Evolutionary conservation across 2,797 vertebrate genomes (phyloP), one percentile per base, ranked within the genome.

Genomic region (Acomys russatus): DNA sequence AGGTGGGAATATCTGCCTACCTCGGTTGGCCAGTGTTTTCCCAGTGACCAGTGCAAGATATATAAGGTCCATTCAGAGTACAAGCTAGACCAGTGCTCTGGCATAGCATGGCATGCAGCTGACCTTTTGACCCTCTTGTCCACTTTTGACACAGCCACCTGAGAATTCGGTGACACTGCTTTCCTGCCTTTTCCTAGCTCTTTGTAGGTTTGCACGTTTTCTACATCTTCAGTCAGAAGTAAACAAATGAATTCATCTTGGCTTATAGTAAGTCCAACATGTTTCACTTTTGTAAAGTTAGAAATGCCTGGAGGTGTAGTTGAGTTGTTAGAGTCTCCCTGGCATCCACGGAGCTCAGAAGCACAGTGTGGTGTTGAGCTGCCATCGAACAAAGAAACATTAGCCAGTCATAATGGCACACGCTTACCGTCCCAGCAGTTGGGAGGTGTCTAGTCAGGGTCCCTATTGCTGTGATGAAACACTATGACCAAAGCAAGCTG

Each of bases 221-320:
- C 71, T 17, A 14, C 35, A 10, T 56, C 18, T 93, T 88, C 66
- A 94, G 12, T 64, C 63, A 90, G 15, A 90, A 80, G 79, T 88
- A 49, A 7, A 85, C 23, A 17, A 94, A 71, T 51, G 44, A 93
- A 82, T 88, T 25, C 54, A 74, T 76, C 25, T 68, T 92, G n/a
- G 80, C 63, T 79, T 92, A 49, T 35, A 22, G 92, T 87, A 96
- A 93, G 44, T 91, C 70, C 87, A 35, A 90, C 49, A 70, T 2
- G 49, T 79, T 94, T 92, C 64, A 76, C 25, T 59, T 88, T 79
- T 96, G 49, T 91, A 59, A 91, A 82, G 54, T 85, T 88, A 71
- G 49, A 66, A 93, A 85, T 83, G 84, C 6, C 38, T n/a, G 30
- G 59, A 17, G 38, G 22, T 22, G 12, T 25, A 4, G 28, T 44